Conservation (phyloP, 2,888 invertebrate genomes). For the Mythimna impura region DNA sequence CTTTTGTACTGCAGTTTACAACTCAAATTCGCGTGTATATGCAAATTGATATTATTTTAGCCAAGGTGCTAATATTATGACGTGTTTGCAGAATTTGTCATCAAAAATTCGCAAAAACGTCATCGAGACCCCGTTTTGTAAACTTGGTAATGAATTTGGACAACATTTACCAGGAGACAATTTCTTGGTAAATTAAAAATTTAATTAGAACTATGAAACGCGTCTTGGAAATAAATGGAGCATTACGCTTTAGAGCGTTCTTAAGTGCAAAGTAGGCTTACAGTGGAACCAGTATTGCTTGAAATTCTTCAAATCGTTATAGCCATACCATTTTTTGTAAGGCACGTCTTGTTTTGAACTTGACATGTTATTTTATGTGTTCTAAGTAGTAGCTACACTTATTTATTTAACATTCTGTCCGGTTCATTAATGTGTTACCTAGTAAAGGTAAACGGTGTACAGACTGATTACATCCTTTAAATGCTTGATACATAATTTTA, state of each 20-base stretch:
- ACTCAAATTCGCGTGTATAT: slow-evolving; percentile 24
- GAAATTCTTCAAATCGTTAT: slow-evolving; percentile 35
- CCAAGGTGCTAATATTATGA: slow-evolving; percentile 46
- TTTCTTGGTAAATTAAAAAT: slow-evolving; percentile 11
- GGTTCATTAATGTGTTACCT: neutral
- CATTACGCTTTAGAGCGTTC: neutral
- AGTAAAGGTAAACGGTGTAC: slow-evolving; percentile 8
- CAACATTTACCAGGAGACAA: neutral
- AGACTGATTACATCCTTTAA: slow-evolving; percentile 4
- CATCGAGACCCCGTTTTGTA: slow-evolving; percentile 39
- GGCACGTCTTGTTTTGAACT: slow-evolving; percentile 33
- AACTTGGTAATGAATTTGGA: slow-evolving; percentile 30
- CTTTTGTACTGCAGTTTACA: slow-evolving; percentile 15
- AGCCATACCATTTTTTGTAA: slow-evolving; percentile 41
- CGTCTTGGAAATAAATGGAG: neutral
- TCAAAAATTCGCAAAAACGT: slow-evolving; percentile 20
- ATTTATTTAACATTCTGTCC: slow-evolving; percentile 19
- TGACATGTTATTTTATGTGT: slow-evolving; percentile 33
- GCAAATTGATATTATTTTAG: slow-evolving; percentile 37
- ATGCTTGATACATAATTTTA: neutral
- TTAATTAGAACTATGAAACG: neutral
- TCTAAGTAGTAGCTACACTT: slow-evolving; percentile 21
- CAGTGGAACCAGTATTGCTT: slow-evolving; percentile 24
- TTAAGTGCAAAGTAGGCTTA: slow-evolving; percentile 1
- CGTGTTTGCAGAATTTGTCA: slow-evolving; percentile 42